Evolutionary conservation across 2,888 invertebrate genomes (phyloP).

Genomic region (Apotomis capreana): DNA sequence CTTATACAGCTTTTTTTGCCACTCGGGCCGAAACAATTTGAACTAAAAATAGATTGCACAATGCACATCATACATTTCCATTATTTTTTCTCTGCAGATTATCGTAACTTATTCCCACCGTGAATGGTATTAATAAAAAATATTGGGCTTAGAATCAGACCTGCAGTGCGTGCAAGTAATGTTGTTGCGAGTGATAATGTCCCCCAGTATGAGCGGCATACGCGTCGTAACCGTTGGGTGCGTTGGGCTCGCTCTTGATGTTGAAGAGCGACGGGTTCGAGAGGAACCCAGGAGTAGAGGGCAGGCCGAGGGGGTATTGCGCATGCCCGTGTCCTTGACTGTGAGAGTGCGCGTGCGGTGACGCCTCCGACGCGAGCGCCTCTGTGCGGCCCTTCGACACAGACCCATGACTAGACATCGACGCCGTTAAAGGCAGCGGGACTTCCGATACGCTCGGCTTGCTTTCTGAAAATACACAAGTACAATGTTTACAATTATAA

Average conservation of each 20-base stretch:
- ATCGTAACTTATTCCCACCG: no score
- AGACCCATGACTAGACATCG: conserved; percentile 52
- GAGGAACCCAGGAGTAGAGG: conserved; percentile 63
- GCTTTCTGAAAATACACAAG: conserved; percentile 59
- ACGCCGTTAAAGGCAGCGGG: conserved; percentile 68
- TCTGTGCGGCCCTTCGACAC: conserved; percentile 55
- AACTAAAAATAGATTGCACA: no score
- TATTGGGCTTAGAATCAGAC: conserved; percentile 46
- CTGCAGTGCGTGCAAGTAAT: conserved; percentile 83
- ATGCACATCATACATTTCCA: no score
- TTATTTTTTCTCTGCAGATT: no score
- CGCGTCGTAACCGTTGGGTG: conserved; percentile 61
- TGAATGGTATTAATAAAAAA: background rate
- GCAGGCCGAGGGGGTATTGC: conserved; percentile 59
- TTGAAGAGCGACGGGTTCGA: conserved; percentile 71
- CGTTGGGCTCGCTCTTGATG: conserved; percentile 77
- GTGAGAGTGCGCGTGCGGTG: conserved; percentile 72
- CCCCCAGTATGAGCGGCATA: conserved; percentile 61
- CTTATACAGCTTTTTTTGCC: no score
- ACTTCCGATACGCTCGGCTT: conserved; percentile 77
- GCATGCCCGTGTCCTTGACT: conserved; percentile 57
- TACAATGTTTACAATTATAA: background rate
- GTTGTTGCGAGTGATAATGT: conserved; percentile 78
- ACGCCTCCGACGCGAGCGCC: conserved; percentile 60
- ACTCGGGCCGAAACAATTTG: no score